These are phyloP conservation scores for Syngnathus scovelli DNA, from an alignment of 2,113 vertebrate species.

Conservation along the genomic window DNA sequence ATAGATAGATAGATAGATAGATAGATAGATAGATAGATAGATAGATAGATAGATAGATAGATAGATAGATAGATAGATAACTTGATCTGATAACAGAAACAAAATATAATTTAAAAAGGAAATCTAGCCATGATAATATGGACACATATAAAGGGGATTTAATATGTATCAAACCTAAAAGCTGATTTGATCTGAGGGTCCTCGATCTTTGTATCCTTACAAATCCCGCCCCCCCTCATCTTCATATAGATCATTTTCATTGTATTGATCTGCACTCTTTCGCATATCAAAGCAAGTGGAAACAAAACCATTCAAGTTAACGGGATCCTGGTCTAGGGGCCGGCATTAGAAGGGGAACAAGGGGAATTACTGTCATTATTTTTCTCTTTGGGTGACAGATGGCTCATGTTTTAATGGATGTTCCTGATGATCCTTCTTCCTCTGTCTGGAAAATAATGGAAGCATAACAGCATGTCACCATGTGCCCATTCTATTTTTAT, in stretches of 20 bases:
- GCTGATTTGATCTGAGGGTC: too few species aligned
- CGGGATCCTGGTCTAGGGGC: neutral
- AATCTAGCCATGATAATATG: too few species aligned
- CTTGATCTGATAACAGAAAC: too few species aligned
- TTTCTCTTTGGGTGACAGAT: conserved; percentile 35
- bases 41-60: too few species aligned
- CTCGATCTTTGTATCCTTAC: conserved; percentile 29
- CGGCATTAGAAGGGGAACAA: conserved; percentile 7
- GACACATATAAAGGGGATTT: too few species aligned
- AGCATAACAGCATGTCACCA: conserved; percentile 8
- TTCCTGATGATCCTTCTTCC: conserved; percentile 19
- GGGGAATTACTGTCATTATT: conserved; percentile 20
- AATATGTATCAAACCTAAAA: too few species aligned
- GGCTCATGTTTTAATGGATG: conserved; percentile 42
- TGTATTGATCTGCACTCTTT: conserved; percentile 41
- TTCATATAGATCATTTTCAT: conserved; percentile 36
- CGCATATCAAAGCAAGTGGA: conserved; percentile 26
- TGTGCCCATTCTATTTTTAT: conserved; percentile 3
- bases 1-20: too few species aligned
- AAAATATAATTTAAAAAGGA: too few species aligned
- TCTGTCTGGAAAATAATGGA: conserved; percentile 17
- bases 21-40: too few species aligned
- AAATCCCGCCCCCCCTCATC: conserved; percentile 35
- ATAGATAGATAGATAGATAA: too few species aligned
- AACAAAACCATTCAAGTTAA: conserved; percentile 12